Evolutionary conservation across 2,113 vertebrate species (phyloP).

Genomic region (human (Homo sapiens)): DNA sequence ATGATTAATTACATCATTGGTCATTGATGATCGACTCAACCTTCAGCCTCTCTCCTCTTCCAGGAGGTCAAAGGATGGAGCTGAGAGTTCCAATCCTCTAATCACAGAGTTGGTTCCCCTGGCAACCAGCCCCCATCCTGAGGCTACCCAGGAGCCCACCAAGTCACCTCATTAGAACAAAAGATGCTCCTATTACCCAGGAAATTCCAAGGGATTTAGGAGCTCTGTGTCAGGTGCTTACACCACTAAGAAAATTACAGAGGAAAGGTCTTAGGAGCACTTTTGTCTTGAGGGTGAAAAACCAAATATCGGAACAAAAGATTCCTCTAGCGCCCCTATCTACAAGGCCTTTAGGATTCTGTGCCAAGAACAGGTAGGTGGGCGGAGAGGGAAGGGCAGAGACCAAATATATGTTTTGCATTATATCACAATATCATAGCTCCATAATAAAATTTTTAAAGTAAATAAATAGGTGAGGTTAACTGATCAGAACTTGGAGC

Average conservation of each 20-base stretch:
- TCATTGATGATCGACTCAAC: neutral
- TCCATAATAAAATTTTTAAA: neutral
- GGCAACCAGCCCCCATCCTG: neutral
- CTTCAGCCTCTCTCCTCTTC: neutral
- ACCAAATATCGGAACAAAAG: neutral
- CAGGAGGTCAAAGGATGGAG: neutral
- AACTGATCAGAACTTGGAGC: neutral
- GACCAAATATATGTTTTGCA: neutral
- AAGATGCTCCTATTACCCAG: neutral
- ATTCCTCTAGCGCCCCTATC: neutral
- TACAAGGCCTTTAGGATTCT: neutral
- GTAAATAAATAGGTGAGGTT: neutral
- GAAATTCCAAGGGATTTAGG: neutral
- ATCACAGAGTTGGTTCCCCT: neutral
- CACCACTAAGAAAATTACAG: neutral
- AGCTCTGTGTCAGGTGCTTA: neutral
- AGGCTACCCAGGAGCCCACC: neutral
- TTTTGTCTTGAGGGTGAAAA: neutral
- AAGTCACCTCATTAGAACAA: neutral
- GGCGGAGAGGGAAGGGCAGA: neutral
- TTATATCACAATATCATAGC: neutral
- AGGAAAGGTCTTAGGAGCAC: neutral
- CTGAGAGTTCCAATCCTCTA: neutral
- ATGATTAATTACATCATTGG: neutral
- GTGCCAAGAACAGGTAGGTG: neutral